Conservation (phyloP, 2,888 invertebrate species). For the Nipponacmea schrenckii region DNA sequence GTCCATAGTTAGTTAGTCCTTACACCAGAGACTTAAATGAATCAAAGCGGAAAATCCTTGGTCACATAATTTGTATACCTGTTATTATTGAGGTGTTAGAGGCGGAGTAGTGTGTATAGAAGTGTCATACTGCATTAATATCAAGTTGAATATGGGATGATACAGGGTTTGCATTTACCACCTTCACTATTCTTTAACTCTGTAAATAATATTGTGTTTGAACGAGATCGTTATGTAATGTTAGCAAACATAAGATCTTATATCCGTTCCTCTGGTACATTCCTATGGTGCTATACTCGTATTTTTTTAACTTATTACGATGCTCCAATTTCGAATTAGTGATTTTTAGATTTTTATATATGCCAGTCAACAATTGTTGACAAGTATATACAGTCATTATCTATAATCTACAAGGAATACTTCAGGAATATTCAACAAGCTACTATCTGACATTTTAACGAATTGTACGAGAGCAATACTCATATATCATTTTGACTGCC, state of each 20-base stretch:
- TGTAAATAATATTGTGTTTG: background rate
- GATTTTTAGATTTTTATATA: too few relatives aligned
- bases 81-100: background rate
- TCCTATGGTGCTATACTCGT: background rate
- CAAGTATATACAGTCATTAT: too few relatives aligned
- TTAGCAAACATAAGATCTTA: background rate
- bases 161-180: slow-evolving; percentile 1
- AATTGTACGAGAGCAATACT: background rate
- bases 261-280: background rate
- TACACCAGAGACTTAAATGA: background rate
- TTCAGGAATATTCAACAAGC: background rate
- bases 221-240: background rate
- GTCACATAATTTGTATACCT: background rate
- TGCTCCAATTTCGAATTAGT: too few relatives aligned
- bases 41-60: background rate
- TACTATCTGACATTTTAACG: background rate
- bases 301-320: too few relatives aligned
- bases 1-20: background rate
- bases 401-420: too few relatives aligned
- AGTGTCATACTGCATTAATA: background rate
- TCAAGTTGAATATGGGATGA: background rate
- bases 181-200: background rate
- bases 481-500: background rate
- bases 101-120: background rate
- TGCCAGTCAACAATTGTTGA: too few relatives aligned